phyloP scores from a whole-genome alignment of 2,797 vertebrate species.

The Hybognathus amarus region DNA sequence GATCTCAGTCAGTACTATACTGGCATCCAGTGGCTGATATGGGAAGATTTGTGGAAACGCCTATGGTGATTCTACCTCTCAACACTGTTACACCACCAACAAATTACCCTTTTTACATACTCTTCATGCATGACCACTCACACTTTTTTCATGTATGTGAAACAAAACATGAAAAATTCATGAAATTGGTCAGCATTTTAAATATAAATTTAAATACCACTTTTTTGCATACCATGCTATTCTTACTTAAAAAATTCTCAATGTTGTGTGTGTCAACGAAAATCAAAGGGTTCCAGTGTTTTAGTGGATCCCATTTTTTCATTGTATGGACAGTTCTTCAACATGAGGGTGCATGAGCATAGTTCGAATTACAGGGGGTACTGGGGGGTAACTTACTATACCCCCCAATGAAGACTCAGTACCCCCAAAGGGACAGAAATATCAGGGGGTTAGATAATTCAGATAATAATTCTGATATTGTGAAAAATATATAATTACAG shows the following conservation, averaged over 20 bases:
- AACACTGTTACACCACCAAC: background rate
- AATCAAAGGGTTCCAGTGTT: background rate
- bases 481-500: too few relatives aligned
- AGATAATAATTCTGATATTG: too few relatives aligned
- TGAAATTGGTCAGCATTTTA: constrained; percentile 23
- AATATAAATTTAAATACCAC: constrained; percentile 7
- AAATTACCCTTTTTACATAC: background rate
- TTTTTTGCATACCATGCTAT: background rate
- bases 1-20: constrained; percentile 42
- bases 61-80: background rate
- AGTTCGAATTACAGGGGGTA: too few relatives aligned
- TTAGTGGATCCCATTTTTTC: background rate
- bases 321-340: background rate
- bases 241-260: background rate
- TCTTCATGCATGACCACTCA: constrained; percentile 1
- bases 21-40: constrained; percentile 54
- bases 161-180: constrained; percentile 29
- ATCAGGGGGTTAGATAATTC: too few relatives aligned
- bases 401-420: too few relatives aligned
- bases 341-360: background rate
- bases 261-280: background rate
- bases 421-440: too few relatives aligned
- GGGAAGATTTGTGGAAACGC: constrained; percentile 31
- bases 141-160: background rate
- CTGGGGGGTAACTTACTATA: too few relatives aligned